Conservation (phyloP, 1,140 invertebrate species). For the Teleogryllus occipitalis region DNA sequence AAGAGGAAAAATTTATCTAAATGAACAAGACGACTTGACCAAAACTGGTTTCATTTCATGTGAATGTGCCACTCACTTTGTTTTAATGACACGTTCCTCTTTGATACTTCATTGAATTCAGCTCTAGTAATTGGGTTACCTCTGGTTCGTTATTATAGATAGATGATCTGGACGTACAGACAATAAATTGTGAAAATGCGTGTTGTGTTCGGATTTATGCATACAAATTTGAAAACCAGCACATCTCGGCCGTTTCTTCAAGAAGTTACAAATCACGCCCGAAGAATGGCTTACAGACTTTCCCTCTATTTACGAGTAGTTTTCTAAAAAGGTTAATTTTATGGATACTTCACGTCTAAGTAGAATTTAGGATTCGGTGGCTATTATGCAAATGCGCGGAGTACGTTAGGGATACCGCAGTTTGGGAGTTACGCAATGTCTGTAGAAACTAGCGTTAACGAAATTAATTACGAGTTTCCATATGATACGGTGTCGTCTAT, state of each 20-base stretch:
- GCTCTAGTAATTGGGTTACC: neutral
- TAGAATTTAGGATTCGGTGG: constrained; percentile 1
- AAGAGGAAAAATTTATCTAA: no score
- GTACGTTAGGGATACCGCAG: neutral
- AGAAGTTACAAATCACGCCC: constrained; percentile 1
- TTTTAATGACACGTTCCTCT: no score
- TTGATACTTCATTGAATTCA: neutral
- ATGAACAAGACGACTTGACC: no score
- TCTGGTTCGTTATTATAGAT: neutral
- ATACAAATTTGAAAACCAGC: neutral
- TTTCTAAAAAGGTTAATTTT: constrained; percentile 2
- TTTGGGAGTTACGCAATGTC: neutral
- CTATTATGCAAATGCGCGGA: neutral
- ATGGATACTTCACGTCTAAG: neutral
- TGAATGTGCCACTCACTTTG: no score
- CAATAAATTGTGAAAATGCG: neutral
- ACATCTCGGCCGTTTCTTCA: neutral
- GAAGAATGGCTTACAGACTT: neutral
- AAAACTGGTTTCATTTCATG: no score
- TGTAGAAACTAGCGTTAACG: neutral
- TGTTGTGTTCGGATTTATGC: neutral
- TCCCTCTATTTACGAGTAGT: neutral
- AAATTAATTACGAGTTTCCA: constrained; percentile 1
- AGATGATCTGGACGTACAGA: neutral
- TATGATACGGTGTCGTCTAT: neutral